These are phyloP conservation scores for Heterochromis multidens DNA, from an alignment of 2,113 vertebrate species.

Conservation along the genomic window DNA sequence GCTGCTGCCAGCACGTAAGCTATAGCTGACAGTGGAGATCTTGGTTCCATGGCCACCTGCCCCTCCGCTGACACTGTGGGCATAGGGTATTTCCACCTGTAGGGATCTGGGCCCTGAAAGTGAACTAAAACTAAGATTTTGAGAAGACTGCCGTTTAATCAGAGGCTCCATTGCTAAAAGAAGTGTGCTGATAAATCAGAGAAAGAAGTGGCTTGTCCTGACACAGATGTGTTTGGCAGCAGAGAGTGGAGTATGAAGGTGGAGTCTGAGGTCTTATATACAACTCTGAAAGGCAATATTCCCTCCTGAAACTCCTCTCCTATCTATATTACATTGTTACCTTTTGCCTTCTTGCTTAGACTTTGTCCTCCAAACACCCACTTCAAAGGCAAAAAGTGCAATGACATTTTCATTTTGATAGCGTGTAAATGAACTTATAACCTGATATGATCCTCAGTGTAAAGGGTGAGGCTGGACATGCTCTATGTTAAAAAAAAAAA, in stretches of 20 bases:
- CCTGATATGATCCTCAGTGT: background rate
- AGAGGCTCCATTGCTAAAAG: slow-evolving; percentile 41
- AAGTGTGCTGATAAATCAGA: background rate
- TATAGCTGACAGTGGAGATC: slow-evolving; percentile 55
- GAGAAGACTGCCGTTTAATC: background rate
- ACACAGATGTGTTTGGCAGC: slow-evolving; percentile 1
- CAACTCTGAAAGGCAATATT: background rate
- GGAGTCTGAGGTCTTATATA: slow-evolving; percentile 36
- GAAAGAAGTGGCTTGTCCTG: background rate
- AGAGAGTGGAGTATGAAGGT: slow-evolving; percentile 2
- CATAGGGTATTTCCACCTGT: background rate
- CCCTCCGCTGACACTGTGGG: slow-evolving; percentile 67
- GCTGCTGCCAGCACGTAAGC: slow-evolving; percentile 16
- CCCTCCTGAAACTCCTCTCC: slow-evolving; percentile 40
- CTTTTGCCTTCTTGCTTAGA: slow-evolving; percentile 29
- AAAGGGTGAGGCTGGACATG: background rate
- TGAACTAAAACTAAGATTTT: background rate
- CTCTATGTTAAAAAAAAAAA: too few relatives aligned
- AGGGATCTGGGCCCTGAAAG: background rate
- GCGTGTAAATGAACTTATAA: background rate
- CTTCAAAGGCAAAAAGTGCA: background rate
- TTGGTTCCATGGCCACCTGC: slow-evolving; percentile 63
- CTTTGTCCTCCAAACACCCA: slow-evolving; percentile 36
- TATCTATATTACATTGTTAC: slow-evolving; percentile 43
- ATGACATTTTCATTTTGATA: background rate